Conservation (phyloP, 1,140 invertebrate species). For the Tetraneura akinire region DNA sequence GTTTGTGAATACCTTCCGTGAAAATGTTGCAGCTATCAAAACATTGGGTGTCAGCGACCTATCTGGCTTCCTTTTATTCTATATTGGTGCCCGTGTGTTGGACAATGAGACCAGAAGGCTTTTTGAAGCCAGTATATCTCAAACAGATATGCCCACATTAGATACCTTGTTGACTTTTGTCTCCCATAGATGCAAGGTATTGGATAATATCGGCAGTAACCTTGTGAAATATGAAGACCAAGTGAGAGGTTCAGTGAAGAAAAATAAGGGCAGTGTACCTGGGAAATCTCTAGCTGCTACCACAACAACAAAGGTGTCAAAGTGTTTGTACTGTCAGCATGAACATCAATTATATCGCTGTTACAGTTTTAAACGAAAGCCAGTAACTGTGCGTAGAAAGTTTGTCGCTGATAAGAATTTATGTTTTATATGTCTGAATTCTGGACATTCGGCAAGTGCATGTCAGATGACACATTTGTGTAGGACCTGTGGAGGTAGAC, state of each 20-base stretch:
- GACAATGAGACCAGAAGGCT: neutral
- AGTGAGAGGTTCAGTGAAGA: neutral
- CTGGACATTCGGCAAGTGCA: neutral
- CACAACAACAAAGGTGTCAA: neutral
- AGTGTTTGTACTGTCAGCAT: neutral
- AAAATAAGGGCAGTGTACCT: neutral
- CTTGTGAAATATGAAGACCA: neutral
- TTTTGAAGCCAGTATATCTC: neutral
- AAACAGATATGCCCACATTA: neutral
- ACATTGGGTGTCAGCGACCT: neutral
- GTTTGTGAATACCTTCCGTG: neutral
- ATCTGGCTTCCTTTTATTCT: constrained; percentile 9
- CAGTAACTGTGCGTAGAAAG: neutral
- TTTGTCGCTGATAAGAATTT: neutral
- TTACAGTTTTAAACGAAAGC: neutral
- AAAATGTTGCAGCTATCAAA: constrained; percentile 25
- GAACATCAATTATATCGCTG: neutral
- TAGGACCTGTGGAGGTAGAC: neutral
- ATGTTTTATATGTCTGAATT: constrained; percentile 15
- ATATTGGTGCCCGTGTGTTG: neutral
- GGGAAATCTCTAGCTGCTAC: neutral
- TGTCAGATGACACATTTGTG: neutral
- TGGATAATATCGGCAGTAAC: neutral
- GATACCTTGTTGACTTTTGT: neutral
- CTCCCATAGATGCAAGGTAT: neutral